Base-by-base conservation (phyloP, 2,797 vertebrate genomes). In the Gymnoscopelus braueri region DNA sequence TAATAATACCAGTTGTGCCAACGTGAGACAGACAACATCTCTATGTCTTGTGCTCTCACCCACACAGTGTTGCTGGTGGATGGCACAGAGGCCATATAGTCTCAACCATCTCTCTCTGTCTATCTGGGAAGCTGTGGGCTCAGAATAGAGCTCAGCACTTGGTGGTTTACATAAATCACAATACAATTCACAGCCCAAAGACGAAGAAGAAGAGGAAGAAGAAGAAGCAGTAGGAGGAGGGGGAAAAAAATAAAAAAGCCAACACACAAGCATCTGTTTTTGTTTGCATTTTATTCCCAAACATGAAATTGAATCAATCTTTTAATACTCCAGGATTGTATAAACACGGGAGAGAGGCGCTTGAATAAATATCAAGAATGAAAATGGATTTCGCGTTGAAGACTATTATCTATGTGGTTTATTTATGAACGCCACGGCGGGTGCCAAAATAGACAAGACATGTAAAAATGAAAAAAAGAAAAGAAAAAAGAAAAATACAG, bases 281-380 rank as follows among this genome's bases (percentile, higher is more conserved):
- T 93, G 93, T 96, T 96, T 95, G 95, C 95, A 95, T 97, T 96
- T 96, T 94, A 95, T 93, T 95, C 92, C 83, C 89, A 94, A 93
- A 94, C 93, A 92, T 93, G 93, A 96, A 96, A 96, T 96, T 95
- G 94, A 96, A 97, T 97, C 96, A 95, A 94, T 93, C 94, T 95
- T 96, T 96, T 96, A 98, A 98, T 96, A 95, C 88, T 94, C 80
- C 78, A 44, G 91, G 94, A 94, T 94, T 95, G 94, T 95, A 96
- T 93, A 95, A 93, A 96, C 76, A 93, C 83, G 87, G 93, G 86
- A 80, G 92, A 90, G 94, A 90, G 89, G 85, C 88, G 91, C 87
- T 88, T 92, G 91, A 95, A 94, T 93, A 93, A 94, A 94, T 92
- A 93, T 91, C 89, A 92, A 93, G 94, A 93, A 96, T 93, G 94